Conservation (phyloP, 2,797 vertebrate genomes). For the Amazonetta brasiliensis region DNA sequence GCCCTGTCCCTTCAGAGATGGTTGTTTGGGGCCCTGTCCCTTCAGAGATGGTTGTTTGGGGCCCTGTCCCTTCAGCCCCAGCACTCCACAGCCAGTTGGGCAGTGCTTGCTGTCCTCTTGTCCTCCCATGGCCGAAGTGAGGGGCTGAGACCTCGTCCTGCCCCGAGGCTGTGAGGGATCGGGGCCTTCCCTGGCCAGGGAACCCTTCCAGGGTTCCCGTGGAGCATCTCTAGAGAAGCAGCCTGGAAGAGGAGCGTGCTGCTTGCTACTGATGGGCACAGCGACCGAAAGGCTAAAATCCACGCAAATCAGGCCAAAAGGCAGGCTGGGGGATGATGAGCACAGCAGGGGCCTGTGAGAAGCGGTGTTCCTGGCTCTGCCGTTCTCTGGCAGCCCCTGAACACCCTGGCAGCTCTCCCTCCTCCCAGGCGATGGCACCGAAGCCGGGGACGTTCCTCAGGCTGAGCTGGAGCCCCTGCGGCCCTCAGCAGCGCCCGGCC, state of each 20-base stretch:
- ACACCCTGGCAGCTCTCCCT: neutral
- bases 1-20: neutral
- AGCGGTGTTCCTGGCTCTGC: neutral
- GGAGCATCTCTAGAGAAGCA: neutral
- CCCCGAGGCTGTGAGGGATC: neutral
- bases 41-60: neutral
- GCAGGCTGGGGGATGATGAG: neutral
- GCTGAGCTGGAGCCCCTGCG: too few relatives aligned
- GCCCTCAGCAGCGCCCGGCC: neutral
- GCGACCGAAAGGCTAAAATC: neutral
- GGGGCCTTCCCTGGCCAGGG: neutral
- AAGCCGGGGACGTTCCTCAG: neutral
- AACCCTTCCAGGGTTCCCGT: fast-evolving
- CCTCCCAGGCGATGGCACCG: fast-evolving
- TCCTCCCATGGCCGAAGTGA: neutral
- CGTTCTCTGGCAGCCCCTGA: neutral
- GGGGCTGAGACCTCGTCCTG: neutral
- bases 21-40: too few relatives aligned
- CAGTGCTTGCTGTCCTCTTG: fast-evolving
- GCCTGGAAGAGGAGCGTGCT: fast-evolving
- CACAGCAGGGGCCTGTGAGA: neutral
- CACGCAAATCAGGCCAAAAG: fast-evolving
- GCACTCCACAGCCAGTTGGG: neutral
- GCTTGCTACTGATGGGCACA: neutral
- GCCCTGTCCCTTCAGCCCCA: fast-evolving